Conservation (phyloP, 2,888 invertebrate genomes). For the Heliconius sara region DNA sequence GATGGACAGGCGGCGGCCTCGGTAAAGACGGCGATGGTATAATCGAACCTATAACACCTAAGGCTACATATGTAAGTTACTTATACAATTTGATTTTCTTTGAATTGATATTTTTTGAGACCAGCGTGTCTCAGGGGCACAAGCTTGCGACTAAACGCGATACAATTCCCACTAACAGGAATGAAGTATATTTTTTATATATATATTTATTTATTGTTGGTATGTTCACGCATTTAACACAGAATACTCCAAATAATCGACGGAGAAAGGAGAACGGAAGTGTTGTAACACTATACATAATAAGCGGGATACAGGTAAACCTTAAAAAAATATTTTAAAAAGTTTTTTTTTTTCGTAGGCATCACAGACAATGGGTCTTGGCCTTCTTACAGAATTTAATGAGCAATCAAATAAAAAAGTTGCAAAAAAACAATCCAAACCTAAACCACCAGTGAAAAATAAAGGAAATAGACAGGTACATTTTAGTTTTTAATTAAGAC, state of each 20-base stretch:
- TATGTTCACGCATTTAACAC: no score
- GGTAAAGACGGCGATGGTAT: conserved; percentile 85
- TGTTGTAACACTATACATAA: neutral
- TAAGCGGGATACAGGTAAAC: neutral
- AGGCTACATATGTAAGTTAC: conserved; percentile 61
- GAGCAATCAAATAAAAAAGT: neutral
- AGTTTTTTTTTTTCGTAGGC: conserved; percentile 6
- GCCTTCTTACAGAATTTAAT: conserved; percentile 2
- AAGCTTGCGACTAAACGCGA: no score
- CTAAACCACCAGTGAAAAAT: neutral
- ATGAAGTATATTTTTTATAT: no score
- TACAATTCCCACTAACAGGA: no score
- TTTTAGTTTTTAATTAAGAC: no score
- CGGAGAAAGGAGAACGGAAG: neutral
- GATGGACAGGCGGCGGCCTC: conserved; percentile 88
- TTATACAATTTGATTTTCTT: neutral
- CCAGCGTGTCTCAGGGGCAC: no score
- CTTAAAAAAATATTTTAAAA: neutral
- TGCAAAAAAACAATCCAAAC: neutral
- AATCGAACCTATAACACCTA: conserved; percentile 81
- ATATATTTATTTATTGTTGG: no score
- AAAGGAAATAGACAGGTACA: conserved; percentile 3
- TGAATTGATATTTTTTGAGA: no score
- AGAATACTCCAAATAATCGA: neutral
- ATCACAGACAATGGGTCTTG: conserved; percentile 14